These are phyloP conservation scores for Paedocypris sp. DNA, from an alignment of 2,113 vertebrate genomes.

Conservation along the genomic window DNA sequence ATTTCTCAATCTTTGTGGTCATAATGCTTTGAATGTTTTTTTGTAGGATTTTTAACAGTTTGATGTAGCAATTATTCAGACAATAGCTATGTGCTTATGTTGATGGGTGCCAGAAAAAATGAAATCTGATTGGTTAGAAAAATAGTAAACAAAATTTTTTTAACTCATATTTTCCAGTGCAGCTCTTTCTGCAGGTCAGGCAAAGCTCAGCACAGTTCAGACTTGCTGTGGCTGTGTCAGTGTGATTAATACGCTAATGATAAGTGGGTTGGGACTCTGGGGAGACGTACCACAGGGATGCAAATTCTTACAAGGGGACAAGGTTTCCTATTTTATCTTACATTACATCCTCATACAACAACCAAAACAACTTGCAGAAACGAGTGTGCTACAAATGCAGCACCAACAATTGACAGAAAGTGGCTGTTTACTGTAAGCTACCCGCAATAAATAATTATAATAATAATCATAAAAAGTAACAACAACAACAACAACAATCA, in stretches of 20 bases:
- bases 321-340: neutral
- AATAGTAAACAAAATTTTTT: too few relatives aligned
- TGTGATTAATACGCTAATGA: constrained; percentile 24
- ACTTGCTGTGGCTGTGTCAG: neutral
- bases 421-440: too few relatives aligned
- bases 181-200: neutral
- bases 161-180: neutral
- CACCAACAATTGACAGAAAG: neutral
- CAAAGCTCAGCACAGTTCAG: neutral
- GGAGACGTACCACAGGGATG: neutral
- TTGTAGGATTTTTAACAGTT: too few relatives aligned
- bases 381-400: too few relatives aligned
- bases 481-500: too few relatives aligned
- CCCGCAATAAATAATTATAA: too few relatives aligned
- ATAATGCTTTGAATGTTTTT: too few relatives aligned
- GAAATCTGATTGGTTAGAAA: neutral
- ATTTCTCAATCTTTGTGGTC: too few relatives aligned
- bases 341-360: neutral
- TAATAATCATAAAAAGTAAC: too few relatives aligned
- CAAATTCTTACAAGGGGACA: neutral
- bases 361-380: neutral
- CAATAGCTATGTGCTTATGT: too few relatives aligned
- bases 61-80: too few relatives aligned
- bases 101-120: too few relatives aligned
- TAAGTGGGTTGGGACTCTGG: constrained; percentile 20